These are phyloP conservation scores for Tipula unca DNA, from an alignment of 2,888 invertebrate genomes.

Conservation along the genomic window DNA sequence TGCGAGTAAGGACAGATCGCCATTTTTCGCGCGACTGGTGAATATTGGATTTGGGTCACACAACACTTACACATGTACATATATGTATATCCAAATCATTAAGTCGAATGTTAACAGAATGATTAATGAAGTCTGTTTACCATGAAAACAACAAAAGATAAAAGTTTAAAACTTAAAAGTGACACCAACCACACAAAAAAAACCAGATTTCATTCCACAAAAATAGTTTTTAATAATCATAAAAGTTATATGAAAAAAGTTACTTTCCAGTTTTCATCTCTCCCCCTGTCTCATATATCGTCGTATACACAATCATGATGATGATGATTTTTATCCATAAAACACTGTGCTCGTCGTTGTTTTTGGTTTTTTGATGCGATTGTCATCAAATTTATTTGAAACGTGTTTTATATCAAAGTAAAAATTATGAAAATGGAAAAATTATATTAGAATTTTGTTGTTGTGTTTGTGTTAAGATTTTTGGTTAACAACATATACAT, in stretches of 20 bases:
- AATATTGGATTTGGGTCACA: too few species aligned
- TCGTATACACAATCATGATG: neutral
- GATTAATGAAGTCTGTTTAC: neutral
- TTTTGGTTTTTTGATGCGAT: neutral
- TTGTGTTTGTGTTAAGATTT: neutral
- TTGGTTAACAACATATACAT: neutral
- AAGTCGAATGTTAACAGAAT: neutral
- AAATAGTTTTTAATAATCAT: neutral
- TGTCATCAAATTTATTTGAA: neutral
- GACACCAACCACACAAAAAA: neutral
- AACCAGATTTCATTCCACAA: neutral
- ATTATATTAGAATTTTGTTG: neutral
- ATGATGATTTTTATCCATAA: neutral
- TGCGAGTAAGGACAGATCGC: too few species aligned
- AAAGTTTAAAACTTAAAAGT: neutral
- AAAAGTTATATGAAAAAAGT: neutral
- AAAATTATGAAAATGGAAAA: constrained; percentile 8
- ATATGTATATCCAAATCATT: neutral
- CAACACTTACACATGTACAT: neutral
- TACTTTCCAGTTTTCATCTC: neutral
- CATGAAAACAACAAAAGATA: neutral
- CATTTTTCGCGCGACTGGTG: too few species aligned
- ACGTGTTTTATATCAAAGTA: constrained; percentile 8
- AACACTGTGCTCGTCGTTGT: neutral
- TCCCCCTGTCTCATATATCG: neutral